Evolutionary conservation across 1,140 invertebrate species (phyloP), one percentile per base, ranked within the genome.

Genomic region (Drosophila simulans): DNA sequence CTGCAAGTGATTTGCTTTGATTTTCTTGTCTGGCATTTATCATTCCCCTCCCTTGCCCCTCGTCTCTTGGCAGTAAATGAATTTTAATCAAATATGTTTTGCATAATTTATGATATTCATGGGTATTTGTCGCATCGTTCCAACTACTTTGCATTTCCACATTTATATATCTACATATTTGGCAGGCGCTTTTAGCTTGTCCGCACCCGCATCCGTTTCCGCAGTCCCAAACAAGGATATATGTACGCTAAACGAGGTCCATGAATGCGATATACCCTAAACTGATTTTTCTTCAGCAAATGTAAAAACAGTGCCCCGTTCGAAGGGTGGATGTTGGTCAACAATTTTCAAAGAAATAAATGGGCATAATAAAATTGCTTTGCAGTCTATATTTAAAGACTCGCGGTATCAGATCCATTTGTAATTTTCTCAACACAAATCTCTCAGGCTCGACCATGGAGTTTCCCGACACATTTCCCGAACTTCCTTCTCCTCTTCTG

Each of bases 1-100:
- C 81, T 85, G 82, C 54, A 68, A 85, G 82, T 86, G 82, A 86
- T 88, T 88, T 88, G 76, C 83, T 89, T 88, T 88, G 84, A 83
- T 88, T 88, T 88, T 74, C 60, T 58, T 48, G 46, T 66, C 78
- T 46, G 51, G 56, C 77, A 85, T 85, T 85, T 85, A 85, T 88
- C 84, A 86, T 82, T 73, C 60, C 39, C 49, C 17, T 17, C 39
- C 13, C 51, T 34, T 63, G 43, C 58, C 43, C 27, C 15, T 35
- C 10, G 25, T 46, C 57, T 66, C 71, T 82, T 88, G 79, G 83
- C 73, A 78, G 65, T 86, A 89, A 85, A 88, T 84, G 77, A 88
- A 84, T 89, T 84, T 83, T 89, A 88, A 88, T 88, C 77, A 83
- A 80, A 77, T 77, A 59, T 64, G 48, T 58, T 76, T 78, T 80